Evolutionary conservation across 2,113 vertebrate species (phyloP).

Genomic region (Hirundichthys speculiger): DNA sequence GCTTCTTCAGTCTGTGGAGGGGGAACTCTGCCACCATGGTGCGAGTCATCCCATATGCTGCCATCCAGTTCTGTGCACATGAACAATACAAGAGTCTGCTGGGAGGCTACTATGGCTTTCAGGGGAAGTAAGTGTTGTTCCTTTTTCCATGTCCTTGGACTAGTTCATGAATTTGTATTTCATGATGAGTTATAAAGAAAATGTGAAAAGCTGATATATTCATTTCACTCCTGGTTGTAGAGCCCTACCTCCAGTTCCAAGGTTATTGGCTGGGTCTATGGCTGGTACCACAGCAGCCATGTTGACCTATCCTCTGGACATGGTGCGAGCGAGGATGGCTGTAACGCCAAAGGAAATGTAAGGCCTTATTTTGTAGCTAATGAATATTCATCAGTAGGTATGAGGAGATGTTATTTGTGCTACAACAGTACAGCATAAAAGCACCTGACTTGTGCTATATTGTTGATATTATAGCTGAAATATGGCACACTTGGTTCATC

Average conservation of each 20-base stretch:
- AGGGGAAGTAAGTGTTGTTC: conserved; percentile 87
- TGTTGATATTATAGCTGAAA: too few species aligned
- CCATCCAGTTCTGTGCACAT: conserved; percentile 97
- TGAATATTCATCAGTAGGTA: neutral
- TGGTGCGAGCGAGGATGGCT: conserved; percentile 98
- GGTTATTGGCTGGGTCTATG: conserved; percentile 91
- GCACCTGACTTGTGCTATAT: neutral
- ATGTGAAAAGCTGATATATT: neutral
- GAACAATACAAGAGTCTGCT: conserved; percentile 94
- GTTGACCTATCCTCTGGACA: conserved; percentile 95
- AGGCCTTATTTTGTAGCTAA: conserved; percentile 51
- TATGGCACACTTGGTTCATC: neutral
- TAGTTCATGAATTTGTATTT: neutral
- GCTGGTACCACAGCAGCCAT: conserved; percentile 91
- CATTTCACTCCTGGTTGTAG: conserved; percentile 66
- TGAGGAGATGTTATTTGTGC: neutral
- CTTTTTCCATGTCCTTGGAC: neutral
- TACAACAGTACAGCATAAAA: neutral
- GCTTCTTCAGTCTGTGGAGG: conserved; percentile 94
- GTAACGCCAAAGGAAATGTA: conserved; percentile 98
- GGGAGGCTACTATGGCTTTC: conserved; percentile 90
- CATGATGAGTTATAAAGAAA: neutral
- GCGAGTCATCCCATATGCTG: conserved; percentile 93
- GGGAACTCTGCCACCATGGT: conserved; percentile 99
- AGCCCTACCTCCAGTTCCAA: conserved; percentile 88